Conservation (phyloP, 2,113 vertebrate species). For the Microtus oregoni region DNA sequence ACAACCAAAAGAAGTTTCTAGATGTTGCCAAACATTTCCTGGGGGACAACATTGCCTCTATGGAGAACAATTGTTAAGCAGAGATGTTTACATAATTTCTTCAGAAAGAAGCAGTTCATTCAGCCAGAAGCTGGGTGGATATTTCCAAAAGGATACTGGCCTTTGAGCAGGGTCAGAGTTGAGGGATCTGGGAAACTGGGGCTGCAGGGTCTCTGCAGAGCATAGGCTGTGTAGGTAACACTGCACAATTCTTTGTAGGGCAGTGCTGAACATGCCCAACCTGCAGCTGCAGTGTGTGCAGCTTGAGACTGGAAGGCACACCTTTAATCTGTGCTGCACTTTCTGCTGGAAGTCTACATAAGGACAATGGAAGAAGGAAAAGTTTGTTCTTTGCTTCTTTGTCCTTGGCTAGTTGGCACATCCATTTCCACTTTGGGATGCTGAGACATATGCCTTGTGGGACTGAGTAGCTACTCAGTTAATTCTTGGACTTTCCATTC, state of each 20-base stretch:
- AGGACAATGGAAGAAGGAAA: background rate
- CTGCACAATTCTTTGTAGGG: background rate
- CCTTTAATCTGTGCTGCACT: background rate
- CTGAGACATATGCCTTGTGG: no score
- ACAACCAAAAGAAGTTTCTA: background rate
- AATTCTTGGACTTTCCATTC: no score
- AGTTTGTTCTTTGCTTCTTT: background rate
- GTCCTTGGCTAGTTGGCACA: background rate
- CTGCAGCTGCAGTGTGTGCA: background rate
- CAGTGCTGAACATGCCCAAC: background rate
- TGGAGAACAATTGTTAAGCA: background rate
- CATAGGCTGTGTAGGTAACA: background rate
- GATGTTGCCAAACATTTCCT: background rate
- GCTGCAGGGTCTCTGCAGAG: background rate
- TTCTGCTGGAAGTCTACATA: background rate
- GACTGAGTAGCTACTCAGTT: no score
- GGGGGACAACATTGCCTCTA: background rate
- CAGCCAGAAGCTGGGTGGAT: background rate
- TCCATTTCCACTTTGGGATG: background rate
- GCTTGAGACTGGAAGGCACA: background rate
- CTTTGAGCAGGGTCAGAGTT: background rate
- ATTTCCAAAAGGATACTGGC: background rate
- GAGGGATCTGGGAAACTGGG: background rate
- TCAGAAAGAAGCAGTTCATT: slow-evolving; percentile 18
- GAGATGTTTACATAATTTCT: background rate